Conservation (phyloP, 2,888 invertebrate genomes). For the Orthonychiurus folsomi region DNA sequence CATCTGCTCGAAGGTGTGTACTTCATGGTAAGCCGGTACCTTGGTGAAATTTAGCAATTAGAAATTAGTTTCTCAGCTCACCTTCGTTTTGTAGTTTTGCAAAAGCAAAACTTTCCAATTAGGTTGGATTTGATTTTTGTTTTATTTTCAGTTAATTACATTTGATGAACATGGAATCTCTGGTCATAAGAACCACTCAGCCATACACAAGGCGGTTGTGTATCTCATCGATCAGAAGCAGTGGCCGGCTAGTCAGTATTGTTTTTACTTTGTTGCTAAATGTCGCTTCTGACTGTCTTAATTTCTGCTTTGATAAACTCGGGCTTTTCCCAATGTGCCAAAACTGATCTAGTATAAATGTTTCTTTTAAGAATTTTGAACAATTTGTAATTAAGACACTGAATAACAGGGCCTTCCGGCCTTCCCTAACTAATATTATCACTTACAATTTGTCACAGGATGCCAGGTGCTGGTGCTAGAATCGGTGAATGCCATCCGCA, state of each 20-base stretch:
- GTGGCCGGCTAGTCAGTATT: slow-evolving; percentile 41
- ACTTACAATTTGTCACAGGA: slow-evolving; percentile 1
- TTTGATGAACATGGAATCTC: slow-evolving; percentile 93
- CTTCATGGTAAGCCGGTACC: too few relatives aligned
- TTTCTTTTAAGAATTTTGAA: background rate
- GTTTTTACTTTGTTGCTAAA: too few relatives aligned
- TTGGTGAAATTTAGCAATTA: too few relatives aligned
- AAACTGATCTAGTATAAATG: background rate
- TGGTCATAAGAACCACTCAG: slow-evolving; percentile 82
- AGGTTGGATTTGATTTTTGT: background rate
- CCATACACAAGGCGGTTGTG: slow-evolving; percentile 71
- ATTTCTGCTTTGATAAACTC: background rate
- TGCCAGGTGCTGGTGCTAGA: slow-evolving; percentile 67
- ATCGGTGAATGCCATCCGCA: slow-evolving; percentile 73
- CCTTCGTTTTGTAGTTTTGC: too few relatives aligned
- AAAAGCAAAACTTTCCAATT: too few relatives aligned
- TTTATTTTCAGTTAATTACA: slow-evolving; percentile 57
- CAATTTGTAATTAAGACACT: too few relatives aligned
- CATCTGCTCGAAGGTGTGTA: too few relatives aligned
- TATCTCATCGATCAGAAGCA: slow-evolving; percentile 54
- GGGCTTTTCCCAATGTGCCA: too few relatives aligned
- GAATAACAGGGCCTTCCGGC: too few relatives aligned
- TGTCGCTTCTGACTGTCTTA: background rate
- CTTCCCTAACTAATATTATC: too few relatives aligned
- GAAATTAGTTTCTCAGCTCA: too few relatives aligned